Percentiles rank a stretch among this genome's conserved stretches.
These are phyloP conservation scores for Genyomyrus donnyi DNA, from an alignment of 2,113 vertebrate species.

Conservation along the genomic window DNA sequence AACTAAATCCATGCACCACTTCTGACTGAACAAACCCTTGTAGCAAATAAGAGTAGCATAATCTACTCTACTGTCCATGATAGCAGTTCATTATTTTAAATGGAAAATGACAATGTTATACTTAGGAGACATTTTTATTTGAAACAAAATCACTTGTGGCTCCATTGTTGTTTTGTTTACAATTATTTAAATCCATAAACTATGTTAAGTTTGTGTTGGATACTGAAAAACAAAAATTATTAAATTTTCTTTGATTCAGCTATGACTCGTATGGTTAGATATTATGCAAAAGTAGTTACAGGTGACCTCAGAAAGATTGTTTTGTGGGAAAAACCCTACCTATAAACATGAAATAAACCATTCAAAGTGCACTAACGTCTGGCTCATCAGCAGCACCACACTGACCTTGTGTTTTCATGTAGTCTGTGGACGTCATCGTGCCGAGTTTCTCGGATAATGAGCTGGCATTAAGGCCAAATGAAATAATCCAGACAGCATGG, in stretches of 20 bases:
- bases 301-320: background rate
- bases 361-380: background rate
- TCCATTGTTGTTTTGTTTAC: background rate
- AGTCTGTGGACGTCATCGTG: background rate
- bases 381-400: background rate
- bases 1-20: background rate
- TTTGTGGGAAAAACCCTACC: background rate
- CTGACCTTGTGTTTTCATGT: background rate
- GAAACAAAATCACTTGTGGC: constrained; percentile 1
- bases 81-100: background rate
- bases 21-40: background rate
- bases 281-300: background rate
- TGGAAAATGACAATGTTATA: background rate
- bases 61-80: background rate
- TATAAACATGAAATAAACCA: background rate
- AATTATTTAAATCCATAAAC: background rate
- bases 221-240: background rate
- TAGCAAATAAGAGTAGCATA: background rate
- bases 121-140: background rate
- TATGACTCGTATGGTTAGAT: background rate
- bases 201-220: background rate
- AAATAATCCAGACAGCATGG: constrained; percentile 1
- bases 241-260: background rate
- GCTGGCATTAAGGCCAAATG: background rate
- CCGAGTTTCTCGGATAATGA: background rate